phyloP scores from a whole-genome alignment of 2,797 vertebrate species.

The Eleutherodactylus coqui region DNA sequence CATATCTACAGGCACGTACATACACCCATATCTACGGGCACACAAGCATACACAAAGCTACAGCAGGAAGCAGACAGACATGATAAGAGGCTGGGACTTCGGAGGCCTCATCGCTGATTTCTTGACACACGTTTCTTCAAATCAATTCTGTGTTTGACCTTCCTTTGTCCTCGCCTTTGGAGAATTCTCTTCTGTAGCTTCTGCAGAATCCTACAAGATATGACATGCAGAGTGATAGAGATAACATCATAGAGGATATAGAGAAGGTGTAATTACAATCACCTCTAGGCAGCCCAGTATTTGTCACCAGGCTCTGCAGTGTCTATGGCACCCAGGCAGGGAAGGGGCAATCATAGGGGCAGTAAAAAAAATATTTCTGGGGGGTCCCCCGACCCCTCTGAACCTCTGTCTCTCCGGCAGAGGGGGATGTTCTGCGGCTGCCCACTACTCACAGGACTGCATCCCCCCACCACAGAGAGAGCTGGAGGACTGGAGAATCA shows the following conservation, averaged over 20 bases:
- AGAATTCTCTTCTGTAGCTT: conserved; percentile 42
- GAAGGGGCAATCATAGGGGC: no score
- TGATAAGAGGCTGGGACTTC: neutral
- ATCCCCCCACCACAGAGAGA: no score
- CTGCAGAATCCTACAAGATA: conserved; percentile 41
- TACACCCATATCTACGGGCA: conserved; percentile 31
- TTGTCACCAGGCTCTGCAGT: no score
- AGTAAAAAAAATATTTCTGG: no score
- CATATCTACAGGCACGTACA: neutral
- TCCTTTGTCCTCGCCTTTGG: conserved; percentile 49
- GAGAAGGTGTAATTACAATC: neutral
- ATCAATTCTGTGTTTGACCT: conserved; percentile 48
- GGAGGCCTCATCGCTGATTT: conserved; percentile 21
- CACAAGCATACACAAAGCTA: conserved; percentile 28
- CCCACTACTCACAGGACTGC: no score
- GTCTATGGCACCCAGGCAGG: no score
- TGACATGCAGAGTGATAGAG: neutral
- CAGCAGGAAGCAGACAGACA: conserved; percentile 20
- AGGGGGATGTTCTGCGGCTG: no score
- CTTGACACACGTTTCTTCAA: conserved; percentile 5
- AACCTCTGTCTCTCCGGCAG: no score
- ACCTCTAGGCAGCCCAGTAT: neutral
- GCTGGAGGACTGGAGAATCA: no score
- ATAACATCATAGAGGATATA: neutral
- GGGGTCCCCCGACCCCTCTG: no score